phyloP scores from a whole-genome alignment of 2,888 invertebrate species.

The Xylota segnis region DNA sequence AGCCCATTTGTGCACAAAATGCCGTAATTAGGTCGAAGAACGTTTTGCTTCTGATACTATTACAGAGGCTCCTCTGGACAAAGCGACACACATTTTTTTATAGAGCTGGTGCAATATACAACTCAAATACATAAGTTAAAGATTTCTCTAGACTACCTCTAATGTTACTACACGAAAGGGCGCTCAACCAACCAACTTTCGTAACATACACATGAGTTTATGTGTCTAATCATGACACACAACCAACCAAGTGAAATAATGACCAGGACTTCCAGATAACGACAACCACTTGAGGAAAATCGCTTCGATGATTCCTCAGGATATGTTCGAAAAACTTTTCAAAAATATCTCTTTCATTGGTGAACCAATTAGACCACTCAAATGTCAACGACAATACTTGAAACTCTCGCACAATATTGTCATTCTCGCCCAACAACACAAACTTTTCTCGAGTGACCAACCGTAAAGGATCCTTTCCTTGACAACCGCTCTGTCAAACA shows the following conservation, averaged over 20 bases:
- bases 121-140: too few relatives aligned
- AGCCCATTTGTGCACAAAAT: too few relatives aligned
- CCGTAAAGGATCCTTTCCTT: neutral
- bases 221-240: too few relatives aligned
- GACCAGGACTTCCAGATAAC: neutral
- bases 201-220: too few relatives aligned
- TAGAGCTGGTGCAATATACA: too few relatives aligned
- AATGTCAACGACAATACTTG: conserved; percentile 15
- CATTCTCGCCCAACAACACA: neutral
- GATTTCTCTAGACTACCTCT: too few relatives aligned
- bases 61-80: too few relatives aligned
- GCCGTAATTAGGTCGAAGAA: too few relatives aligned
- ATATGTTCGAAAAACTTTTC: neutral
- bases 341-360: neutral
- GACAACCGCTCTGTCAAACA: conserved; percentile 44
- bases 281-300: neutral
- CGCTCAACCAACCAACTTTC: too few relatives aligned
- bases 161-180: too few relatives aligned
- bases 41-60: too few relatives aligned
- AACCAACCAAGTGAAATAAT: neutral
- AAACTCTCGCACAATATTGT: neutral
- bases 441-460: conserved; percentile 21
- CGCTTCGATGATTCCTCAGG: neutral
- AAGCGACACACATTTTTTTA: too few relatives aligned
- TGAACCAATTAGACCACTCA: conserved; percentile 4